Evolutionary conservation across 2,797 vertebrate genomes (phyloP), one percentile per base, ranked within the genome.

Genomic region (Rhincodon typus): DNA sequence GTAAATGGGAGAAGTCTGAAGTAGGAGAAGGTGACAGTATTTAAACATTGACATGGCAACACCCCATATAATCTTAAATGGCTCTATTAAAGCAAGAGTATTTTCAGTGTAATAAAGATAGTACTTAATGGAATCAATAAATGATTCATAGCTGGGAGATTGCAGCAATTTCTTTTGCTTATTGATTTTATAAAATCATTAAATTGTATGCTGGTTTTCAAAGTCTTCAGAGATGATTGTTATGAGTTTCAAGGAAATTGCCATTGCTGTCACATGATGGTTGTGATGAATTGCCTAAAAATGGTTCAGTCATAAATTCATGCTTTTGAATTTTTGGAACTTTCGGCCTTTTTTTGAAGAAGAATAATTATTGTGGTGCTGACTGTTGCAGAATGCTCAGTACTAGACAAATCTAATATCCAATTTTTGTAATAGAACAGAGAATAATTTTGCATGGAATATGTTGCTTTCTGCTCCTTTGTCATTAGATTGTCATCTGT

Each of bases 181-280:
- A 90, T 90, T 90, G 87, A 90, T 90, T 90, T 90, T 53, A 53
- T 34, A 90, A 90, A 15, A n/a, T 90, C 17, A 62, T 30, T 57
- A 27, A 34, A 13, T 62, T 90, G 53, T 57, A 13, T 57, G 27
- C 62, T 90, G 2, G 30, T 90, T 30, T 30, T 90, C 87, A 17
- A 34, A 53, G 17, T 46, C 79, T 84, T 42, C 50, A 88, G 86
- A 17, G 30, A 62, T 62, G 8, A 90, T 62, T 90, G 53, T 15
- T 90, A 57, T 57, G 53, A 30, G 87, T 90, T 90, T 62, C 50
- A 62, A 62, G 27, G 30, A 90, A 90, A 90, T 62, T 62, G 17
- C 13, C 34, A 62, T 62, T 90, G 25, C 53, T 88, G 53, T 90
- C 30, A 4, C 27, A 62, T 90, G 53, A 90, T 30, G 15, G 13